Conservation (phyloP, 1,140 invertebrate species). For the Hormaphis cornu region DNA sequence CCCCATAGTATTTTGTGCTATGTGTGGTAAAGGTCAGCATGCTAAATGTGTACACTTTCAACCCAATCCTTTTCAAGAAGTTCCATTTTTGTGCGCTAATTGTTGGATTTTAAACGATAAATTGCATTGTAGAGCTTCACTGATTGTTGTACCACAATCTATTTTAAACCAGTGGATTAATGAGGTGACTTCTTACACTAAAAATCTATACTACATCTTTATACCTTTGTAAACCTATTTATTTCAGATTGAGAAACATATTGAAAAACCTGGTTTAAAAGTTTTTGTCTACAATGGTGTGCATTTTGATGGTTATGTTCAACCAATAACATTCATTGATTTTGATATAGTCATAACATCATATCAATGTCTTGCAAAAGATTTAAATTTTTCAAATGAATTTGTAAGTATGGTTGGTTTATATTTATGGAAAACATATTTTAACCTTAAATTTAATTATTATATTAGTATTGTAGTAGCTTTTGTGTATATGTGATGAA, state of each 20-base stretch:
- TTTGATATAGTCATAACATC: conserved; percentile 69
- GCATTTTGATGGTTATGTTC: conserved; percentile 50
- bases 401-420: not conserved
- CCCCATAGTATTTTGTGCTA: not conserved
- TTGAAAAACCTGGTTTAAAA: conserved; percentile 47
- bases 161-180: conserved; percentile 63
- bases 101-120: conserved; percentile 48
- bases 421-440: too few species aligned
- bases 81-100: conserved; percentile 48
- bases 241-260: conserved; percentile 52
- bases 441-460: not conserved
- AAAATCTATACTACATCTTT: too few species aligned
- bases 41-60: conserved; percentile 10
- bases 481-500: too few species aligned
- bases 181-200: conserved; percentile 46
- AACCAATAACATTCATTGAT: conserved; percentile 53
- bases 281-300: conserved; percentile 52
- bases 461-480: not conserved
- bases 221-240: too few species aligned
- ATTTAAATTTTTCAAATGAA: conserved; percentile 47
- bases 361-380: conserved; percentile 51
- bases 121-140: conserved; percentile 52
- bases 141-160: conserved; percentile 62
- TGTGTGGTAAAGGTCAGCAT: conserved; percentile 15
- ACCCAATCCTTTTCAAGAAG: conserved; percentile 10